Evolutionary conservation across 2,888 invertebrate genomes (phyloP), one percentile per base, ranked within the genome.

Genomic region (Philereme transversata): DNA sequence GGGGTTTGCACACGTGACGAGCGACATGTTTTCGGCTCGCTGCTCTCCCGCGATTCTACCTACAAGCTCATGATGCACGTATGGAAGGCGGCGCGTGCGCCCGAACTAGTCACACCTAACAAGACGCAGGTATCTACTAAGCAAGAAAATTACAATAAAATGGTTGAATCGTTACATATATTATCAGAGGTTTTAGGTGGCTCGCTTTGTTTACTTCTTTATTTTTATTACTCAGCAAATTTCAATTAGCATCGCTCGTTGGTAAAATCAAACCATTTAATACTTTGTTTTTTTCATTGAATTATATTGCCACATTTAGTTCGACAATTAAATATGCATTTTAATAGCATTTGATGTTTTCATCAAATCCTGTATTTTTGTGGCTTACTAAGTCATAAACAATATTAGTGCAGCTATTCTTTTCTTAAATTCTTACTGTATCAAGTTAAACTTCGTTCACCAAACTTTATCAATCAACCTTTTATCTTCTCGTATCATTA

Each of bases 11-110:
- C 98, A n/a, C 93, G 95, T 50, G 95, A 96, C 76, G 96, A 97
- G 76, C 95, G 97, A 51, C 97, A 97, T 79, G 97, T 97, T 52
- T 98, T 98, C 90, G 97, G 97, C 50, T 97, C 97, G 64, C 94
- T 98, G 69, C 94, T 98, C 72, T 97, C 97, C 38, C 93, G 98
- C 49, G 98, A 98, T 83, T 95, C 96, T 68, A 97, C 98, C 0
- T 97, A 96, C 88, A 95, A 96, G 77, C 94, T 97, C 65, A 97
- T 98, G 97, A 95, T 94, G 78, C 96, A 96, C 74, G 96, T 98
- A 35, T 98, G 97, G 96, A 95, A 95, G 77, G 94, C 94, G 5
- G 94, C 95, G 0, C 88, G 94, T 54, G 88, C 74, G 68, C 87
- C 88, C 0, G 90, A 93, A 52, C 77, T 87, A 5, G 82, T 87